A percentile compares a stretch with the other conserved stretches of the same genome.
Evolutionary conservation across 1,140 invertebrate genomes (phyloP).

Genomic region (Nomia melanderi): DNA sequence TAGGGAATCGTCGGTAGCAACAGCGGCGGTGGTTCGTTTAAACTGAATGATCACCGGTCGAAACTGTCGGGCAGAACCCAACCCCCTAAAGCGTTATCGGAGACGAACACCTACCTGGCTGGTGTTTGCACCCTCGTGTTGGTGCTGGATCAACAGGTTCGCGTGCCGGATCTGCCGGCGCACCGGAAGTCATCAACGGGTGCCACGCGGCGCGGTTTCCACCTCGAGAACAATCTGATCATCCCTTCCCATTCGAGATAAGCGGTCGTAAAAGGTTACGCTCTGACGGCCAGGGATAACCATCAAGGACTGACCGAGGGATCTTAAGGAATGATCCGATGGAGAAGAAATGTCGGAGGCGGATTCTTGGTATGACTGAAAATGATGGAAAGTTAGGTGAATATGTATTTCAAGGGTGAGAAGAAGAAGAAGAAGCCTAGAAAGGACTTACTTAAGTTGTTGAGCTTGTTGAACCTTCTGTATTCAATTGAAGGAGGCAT

Average conservation of each 20-base stretch:
- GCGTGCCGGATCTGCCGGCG: slow-evolving; percentile 73
- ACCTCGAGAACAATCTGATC: slow-evolving; percentile 37
- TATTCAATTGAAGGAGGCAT: too few relatives aligned
- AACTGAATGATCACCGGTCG: slow-evolving; percentile 33
- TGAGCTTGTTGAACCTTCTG: too few relatives aligned
- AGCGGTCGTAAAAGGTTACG: not conserved
- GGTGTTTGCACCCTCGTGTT: slow-evolving; percentile 33
- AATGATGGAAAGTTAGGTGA: too few relatives aligned
- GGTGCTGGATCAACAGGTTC: slow-evolving; percentile 73
- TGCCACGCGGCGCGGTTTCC: slow-evolving; percentile 31
- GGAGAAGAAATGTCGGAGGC: too few relatives aligned
- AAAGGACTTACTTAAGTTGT: too few relatives aligned
- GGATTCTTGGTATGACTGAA: too few relatives aligned
- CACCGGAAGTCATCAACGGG: slow-evolving; percentile 76
- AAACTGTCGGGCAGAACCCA: slow-evolving; percentile 31
- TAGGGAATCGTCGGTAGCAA: not conserved
- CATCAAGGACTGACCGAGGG: not conserved
- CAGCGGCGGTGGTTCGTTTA: not conserved
- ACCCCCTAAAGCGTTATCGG: too few relatives aligned
- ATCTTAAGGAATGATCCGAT: slow-evolving; percentile 6
- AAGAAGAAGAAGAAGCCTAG: too few relatives aligned
- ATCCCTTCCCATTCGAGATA: slow-evolving; percentile 1
- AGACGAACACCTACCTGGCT: slow-evolving; percentile 29
- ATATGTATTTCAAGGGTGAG: too few relatives aligned
- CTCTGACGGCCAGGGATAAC: not conserved